phyloP scores from a whole-genome alignment of 2,888 invertebrate species.

The Ferdinandea cuprea region DNA sequence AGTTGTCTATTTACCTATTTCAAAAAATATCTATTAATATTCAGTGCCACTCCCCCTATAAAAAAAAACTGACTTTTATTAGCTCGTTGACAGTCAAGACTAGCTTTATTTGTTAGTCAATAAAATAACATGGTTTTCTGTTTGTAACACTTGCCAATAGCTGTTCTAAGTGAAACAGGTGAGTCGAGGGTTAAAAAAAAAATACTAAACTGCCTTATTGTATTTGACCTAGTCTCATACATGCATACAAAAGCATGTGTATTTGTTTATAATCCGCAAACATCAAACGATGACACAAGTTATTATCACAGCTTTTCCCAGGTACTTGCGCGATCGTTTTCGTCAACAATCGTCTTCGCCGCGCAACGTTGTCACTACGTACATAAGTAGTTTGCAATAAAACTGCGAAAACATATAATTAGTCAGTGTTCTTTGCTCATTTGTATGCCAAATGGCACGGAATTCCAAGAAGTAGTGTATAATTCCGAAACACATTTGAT shows the following conservation, averaged over 20 bases:
- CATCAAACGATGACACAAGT: conserved; percentile 29
- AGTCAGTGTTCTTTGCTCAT: neutral
- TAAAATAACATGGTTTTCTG: no score
- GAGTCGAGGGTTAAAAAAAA: neutral
- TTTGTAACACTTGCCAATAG: neutral
- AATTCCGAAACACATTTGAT: neutral
- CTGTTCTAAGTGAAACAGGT: neutral
- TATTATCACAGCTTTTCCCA: conserved; percentile 30
- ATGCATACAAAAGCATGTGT: no score
- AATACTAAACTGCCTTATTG: neutral
- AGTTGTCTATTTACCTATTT: no score
- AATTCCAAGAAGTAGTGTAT: conserved; percentile 30
- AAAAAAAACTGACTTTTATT: no score
- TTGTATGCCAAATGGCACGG: conserved; percentile 14
- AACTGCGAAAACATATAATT: neutral
- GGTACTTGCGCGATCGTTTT: conserved; percentile 14
- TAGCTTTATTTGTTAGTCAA: no score
- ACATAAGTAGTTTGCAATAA: conserved; percentile 1
- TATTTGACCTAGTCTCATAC: conserved; percentile 16
- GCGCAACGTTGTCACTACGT: neutral
- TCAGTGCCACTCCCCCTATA: no score
- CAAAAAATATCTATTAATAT: no score
- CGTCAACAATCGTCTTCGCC: conserved; percentile 29
- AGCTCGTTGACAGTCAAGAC: no score
- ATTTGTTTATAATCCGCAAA: neutral